Conservation (phyloP, 2,888 invertebrate species). For the Phyllotreta cruciferae region DNA sequence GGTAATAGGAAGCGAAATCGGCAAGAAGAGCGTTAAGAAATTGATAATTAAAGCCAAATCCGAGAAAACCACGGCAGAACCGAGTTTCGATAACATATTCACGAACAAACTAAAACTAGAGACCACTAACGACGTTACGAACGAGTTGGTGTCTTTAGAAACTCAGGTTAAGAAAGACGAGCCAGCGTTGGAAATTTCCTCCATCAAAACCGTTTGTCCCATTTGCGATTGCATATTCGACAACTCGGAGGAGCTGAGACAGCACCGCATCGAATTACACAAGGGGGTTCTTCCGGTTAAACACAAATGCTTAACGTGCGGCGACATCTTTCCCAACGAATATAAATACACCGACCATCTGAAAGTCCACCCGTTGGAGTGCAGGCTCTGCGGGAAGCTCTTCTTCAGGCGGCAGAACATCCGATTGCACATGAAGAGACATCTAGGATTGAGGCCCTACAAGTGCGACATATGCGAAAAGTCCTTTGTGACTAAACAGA, state of each 20-base stretch:
- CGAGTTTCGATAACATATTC: constrained; percentile 59
- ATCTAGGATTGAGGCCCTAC: constrained; percentile 72
- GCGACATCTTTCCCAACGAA: constrained; percentile 72
- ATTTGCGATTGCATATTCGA: constrained; percentile 51
- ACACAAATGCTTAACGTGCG: constrained; percentile 68
- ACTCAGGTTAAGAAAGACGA: constrained; percentile 37
- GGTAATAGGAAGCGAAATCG: constrained; percentile 49
- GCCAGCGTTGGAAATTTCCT: constrained; percentile 27
- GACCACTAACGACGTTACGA: constrained; percentile 52
- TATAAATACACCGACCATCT: constrained; percentile 76
- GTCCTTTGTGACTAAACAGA: constrained; percentile 82
- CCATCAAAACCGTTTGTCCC: constrained; percentile 48
- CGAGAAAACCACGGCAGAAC: constrained; percentile 52
- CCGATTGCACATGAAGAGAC: constrained; percentile 80
- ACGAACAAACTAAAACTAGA: constrained; percentile 55
- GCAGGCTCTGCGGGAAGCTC: constrained; percentile 83
- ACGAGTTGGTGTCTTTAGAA: constrained; percentile 42
- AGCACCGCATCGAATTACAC: constrained; percentile 62
- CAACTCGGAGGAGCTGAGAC: constrained; percentile 52
- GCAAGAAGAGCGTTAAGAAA: constrained; percentile 53
- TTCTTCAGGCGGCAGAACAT: constrained; percentile 74
- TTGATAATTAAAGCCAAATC: constrained; percentile 53
- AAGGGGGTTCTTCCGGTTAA: constrained; percentile 58
- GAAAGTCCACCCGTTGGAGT: constrained; percentile 82
- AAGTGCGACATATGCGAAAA: constrained; percentile 82